Base-by-base conservation (phyloP, 1,140 invertebrate genomes). In the Zaprionus camerounensis region DNA sequence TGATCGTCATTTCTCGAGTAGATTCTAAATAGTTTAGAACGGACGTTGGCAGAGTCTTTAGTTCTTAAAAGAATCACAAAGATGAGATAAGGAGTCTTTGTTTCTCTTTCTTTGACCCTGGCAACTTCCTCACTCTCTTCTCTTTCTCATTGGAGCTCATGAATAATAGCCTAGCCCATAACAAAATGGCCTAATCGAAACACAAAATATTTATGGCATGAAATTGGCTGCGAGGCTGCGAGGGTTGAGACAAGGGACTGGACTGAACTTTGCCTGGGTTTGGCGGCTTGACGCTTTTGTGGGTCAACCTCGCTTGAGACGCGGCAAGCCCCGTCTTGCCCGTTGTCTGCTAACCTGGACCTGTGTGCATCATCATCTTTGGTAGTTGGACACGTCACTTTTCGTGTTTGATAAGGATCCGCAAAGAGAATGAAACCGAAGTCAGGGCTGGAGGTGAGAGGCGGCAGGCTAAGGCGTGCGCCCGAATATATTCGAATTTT, bases 331-430 rank as follows among this genome's bases (percentile, higher is more conserved):
- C 11, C 49, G 12, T 46, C 41, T 46, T 46, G n/a, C 7, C 41
- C 2, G n/a, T 3, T 63, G 61, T 20, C 12, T 13, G 53, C 36
- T 28, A 55, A 41, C 46, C 24, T 72, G 57, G 31, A 17, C 46
- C 41, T 38, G 51, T 31, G 73, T 79, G 73, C 82, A 80, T 87
- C 83, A 80, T 80, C 75, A 82, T 87, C 83, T 83, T 78, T 82
- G 71, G 64, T 63, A 78, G 78, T 73, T 73, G 82, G 78, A 75
- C 84, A 88, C 84, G 85, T 90, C 85, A 88, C 74, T 84, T 88
- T 88, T 90, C 81, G 79, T 90, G 85, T 88, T 88, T 88, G 84
- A 88, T 88, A 88, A 88, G 84, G 84, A 88, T 88, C 84, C 84
- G 84, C 85, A 84, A 77, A 64, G 81, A 84, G 78, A 88, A 88